Evolutionary conservation across 1,140 invertebrate genomes (phyloP).

Genomic region (Drosophila persimilis): DNA sequence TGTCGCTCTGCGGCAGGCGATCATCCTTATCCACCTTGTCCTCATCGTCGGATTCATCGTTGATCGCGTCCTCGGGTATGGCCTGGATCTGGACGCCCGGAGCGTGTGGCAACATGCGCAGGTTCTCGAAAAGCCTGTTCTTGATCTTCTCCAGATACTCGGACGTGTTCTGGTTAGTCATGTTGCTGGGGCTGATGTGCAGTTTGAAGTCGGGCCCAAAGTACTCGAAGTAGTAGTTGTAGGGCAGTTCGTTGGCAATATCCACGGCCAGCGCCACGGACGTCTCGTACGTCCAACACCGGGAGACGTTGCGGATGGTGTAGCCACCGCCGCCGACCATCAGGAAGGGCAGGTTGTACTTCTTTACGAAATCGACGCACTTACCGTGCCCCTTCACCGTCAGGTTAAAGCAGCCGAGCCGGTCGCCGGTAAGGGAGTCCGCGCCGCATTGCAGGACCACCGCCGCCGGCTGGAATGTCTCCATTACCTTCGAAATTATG

Average conservation of each 20-base stretch:
- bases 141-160: conserved; percentile 99
- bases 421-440: conserved; percentile 97
- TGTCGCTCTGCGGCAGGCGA: conserved; percentile 93
- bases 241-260: conserved; percentile 99
- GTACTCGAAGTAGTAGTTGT: conserved; percentile 99
- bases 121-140: conserved; percentile 97
- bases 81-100: conserved; percentile 99
- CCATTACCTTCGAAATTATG: conserved; percentile 98
- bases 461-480: conserved; percentile 98
- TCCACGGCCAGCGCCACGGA: conserved; percentile 97
- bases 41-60: conserved; percentile 95
- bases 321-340: conserved; percentile 99
- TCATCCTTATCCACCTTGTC: conserved; percentile 95
- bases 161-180: conserved; percentile 99
- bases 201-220: conserved; percentile 99
- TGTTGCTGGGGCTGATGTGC: conserved; percentile 99
- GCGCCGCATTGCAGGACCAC: conserved; percentile 99
- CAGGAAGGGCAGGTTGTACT: conserved; percentile 97
- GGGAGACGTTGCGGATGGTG: conserved; percentile 98
- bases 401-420: conserved; percentile 99
- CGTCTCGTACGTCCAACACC: conserved; percentile 99
- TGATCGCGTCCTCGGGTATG: conserved; percentile 95
- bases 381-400: conserved; percentile 99
- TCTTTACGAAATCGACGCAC: conserved; percentile 99
- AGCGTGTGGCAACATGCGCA: conserved; percentile 98